phyloP scores from a whole-genome alignment of 2,888 invertebrate genomes.

The Elmis aenea region DNA sequence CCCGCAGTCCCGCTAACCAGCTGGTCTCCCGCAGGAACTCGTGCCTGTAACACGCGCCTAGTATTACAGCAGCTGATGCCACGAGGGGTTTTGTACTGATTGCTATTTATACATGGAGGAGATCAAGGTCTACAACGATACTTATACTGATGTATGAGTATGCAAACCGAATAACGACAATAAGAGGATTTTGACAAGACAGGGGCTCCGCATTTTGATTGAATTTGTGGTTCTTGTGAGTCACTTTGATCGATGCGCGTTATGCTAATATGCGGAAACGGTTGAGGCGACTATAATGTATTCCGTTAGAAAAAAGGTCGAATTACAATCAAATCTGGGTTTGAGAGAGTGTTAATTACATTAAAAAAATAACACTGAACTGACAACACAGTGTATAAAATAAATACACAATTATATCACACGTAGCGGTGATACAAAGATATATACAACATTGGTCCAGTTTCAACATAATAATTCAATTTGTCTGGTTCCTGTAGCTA shows the following conservation, averaged over 20 bases:
- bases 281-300: no score
- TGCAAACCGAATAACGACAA: slow-evolving; percentile 13
- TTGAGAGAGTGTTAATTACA: no score
- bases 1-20: slow-evolving; percentile 76
- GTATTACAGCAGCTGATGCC: slow-evolving; percentile 20
- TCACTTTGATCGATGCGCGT: slow-evolving; percentile 15
- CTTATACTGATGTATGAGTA: slow-evolving; percentile 14
- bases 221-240: slow-evolving; percentile 16
- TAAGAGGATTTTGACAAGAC: slow-evolving; percentile 11
- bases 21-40: slow-evolving; percentile 85
- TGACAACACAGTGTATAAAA: no score
- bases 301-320: no score
- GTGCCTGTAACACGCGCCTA: slow-evolving; percentile 53
- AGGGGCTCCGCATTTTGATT: slow-evolving; percentile 12
- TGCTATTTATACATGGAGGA: slow-evolving; percentile 21
- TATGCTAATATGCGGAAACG: no score
- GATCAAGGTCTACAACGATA: slow-evolving; percentile 15
- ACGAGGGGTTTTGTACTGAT: slow-evolving; percentile 14
- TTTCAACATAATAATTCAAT: no score
- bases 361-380: no score
- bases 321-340: no score
- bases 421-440: no score
- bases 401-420: no score
- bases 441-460: no score
- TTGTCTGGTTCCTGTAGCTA: no score